Evolutionary conservation across 1,140 invertebrate genomes (phyloP).

Genomic region (Argopecten irradians): DNA sequence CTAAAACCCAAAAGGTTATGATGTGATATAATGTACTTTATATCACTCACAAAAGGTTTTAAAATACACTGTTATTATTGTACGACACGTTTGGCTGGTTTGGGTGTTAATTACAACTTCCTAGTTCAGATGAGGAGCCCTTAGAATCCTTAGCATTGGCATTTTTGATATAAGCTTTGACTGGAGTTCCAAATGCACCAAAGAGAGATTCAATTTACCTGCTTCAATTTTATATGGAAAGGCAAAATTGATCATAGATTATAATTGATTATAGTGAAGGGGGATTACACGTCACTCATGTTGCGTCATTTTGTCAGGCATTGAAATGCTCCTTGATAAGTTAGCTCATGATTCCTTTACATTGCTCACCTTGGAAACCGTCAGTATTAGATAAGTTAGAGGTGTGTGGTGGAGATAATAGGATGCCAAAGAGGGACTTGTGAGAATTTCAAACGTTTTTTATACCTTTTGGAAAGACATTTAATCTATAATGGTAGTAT

Average conservation of each 20-base stretch:
- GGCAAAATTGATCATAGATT: not conserved
- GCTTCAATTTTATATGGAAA: not conserved
- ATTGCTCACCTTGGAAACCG: not conserved
- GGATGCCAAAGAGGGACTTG: not conserved
- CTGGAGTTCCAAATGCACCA: not conserved
- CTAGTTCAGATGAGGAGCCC: no score
- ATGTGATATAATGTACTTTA: no score
- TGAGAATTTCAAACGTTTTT: not conserved
- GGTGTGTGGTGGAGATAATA: not conserved
- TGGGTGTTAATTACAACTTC: no score
- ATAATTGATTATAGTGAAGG: not conserved
- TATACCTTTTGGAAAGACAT: slow-evolving; percentile 4
- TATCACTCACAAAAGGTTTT: no score
- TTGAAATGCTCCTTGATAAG: not conserved
- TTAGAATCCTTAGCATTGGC: not conserved
- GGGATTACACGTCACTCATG: not conserved
- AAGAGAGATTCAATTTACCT: not conserved
- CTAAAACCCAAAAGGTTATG: no score
- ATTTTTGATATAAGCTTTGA: not conserved
- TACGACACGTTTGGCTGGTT: no score
- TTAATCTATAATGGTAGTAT: not conserved
- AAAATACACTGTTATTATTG: no score
- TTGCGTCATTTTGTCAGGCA: no score
- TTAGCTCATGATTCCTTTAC: not conserved
- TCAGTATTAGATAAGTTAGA: not conserved